Evolutionary conservation across 2,888 invertebrate species (phyloP), one percentile per base, ranked within the genome.

Genomic region (Cephus nigrinus): DNA sequence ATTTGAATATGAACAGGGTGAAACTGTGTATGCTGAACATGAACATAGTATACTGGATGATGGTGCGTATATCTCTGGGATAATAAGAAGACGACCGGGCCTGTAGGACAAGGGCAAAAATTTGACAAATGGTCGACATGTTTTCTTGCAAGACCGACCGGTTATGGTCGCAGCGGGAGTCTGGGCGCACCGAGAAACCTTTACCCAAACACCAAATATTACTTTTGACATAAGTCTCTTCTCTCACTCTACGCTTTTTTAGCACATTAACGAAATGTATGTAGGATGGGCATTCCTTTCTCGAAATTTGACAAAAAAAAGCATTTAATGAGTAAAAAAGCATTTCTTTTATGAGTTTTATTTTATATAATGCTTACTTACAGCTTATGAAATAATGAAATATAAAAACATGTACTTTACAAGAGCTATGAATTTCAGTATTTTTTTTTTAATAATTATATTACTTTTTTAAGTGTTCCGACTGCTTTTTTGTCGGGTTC

Each of bases 161-260:
- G 72, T 73, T 69, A 69, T 74, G 40, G 68, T 74, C 77, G 35
- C 77, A 77, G 77, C 74, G 74, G 77, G 77, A 77, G 74, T 75
- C 74, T 40, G 15, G 32, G 12, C 23, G 31, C 55, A 35, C 30
- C 31, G 73, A 34, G n/a, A 31, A 73, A 30, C n/a, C 40, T n/a
- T 33, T 68, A 35, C 68, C 73, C 68, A 73, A 55, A 40, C 36
- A 74, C 74, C 74, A 35, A 74, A 74, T 36, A 34, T 74, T 31
- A 77, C 34, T 32, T 34, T 74, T 74, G 68, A 77, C 74, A 73
- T 34, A 30, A n/a, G 33, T 72, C 73, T 76, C 40, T 55, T 76
- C 72, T 55, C 32, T 76, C 40, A 30, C 73, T 23, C 34, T 31
- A 15, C 34, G 55, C 30, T 76, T 71, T 73, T 55, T 68, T 23